phyloP scores from a whole-genome alignment of 2,113 vertebrate species.

The Lynx canadensis region DNA sequence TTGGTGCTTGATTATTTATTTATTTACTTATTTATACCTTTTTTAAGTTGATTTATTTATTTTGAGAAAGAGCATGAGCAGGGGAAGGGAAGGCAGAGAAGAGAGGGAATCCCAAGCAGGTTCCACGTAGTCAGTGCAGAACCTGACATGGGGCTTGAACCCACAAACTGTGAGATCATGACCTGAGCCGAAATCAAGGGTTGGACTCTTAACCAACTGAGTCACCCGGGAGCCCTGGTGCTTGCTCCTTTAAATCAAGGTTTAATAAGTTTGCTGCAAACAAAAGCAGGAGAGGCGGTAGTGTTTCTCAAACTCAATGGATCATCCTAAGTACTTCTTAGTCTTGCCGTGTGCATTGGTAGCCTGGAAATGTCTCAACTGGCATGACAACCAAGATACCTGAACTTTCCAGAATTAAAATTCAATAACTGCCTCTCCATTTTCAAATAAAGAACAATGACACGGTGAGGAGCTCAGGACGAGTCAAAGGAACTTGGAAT shows the following conservation, averaged over 20 bases:
- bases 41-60: no score
- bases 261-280: not conserved
- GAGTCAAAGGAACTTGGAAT: not conserved
- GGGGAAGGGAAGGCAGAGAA: no score
- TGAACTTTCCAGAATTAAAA: not conserved
- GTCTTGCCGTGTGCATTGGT: not conserved
- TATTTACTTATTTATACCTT: not conserved
- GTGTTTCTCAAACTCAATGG: not conserved
- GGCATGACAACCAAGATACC: not conserved
- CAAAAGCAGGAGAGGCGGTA: not conserved
- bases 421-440: not conserved
- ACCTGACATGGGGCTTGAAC: no score
- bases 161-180: no score
- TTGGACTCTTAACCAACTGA: no score
- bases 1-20: not conserved
- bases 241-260: not conserved
- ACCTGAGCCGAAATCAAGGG: no score
- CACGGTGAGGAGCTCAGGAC: not conserved
- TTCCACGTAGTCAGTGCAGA: no score
- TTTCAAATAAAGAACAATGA: not conserved
- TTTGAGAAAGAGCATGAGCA: no score
- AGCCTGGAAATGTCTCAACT: not conserved
- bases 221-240: no score
- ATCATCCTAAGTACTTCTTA: not conserved
- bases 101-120: no score